Evolutionary conservation across 1,140 invertebrate species (phyloP).

Genomic region (Diploscapter pachys): DNA sequence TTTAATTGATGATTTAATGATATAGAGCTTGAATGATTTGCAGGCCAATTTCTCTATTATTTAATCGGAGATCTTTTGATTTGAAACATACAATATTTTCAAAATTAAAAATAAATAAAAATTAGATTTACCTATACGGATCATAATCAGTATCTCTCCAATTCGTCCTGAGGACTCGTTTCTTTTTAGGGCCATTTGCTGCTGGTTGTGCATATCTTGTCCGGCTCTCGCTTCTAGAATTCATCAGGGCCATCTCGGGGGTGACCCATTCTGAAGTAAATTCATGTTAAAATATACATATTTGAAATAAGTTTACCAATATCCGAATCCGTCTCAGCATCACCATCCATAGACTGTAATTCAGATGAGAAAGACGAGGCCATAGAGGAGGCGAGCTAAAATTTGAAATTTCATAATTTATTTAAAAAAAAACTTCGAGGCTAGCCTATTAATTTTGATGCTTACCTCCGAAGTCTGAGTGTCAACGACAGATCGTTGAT

Average conservation of each 20-base stretch:
- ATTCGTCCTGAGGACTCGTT: slow-evolving; percentile 18
- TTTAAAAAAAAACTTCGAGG: no score
- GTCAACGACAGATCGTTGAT: no score
- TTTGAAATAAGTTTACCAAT: slow-evolving; percentile 10
- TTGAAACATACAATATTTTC: no score
- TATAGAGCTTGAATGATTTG: no score
- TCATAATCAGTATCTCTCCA: slow-evolving; percentile 24
- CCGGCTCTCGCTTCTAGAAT: no score
- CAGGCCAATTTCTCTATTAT: no score
- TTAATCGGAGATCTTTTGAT: no score
- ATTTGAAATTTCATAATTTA: background rate
- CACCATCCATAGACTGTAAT: slow-evolving; percentile 54
- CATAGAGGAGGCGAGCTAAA: slow-evolving; percentile 49
- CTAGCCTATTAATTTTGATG: no score
- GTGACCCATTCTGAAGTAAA: slow-evolving; percentile 47
- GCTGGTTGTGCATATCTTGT: slow-evolving; percentile 14
- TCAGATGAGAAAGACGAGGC: slow-evolving; percentile 58
- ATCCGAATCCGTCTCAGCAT: slow-evolving; percentile 53
- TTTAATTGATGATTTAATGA: no score
- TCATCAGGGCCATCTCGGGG: slow-evolving; percentile 48
- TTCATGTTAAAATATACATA: background rate
- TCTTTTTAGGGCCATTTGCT: background rate
- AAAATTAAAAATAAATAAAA: no score
- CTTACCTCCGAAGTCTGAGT: no score
- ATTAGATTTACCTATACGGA: slow-evolving; percentile 10